phyloP scores from a whole-genome alignment of 2,888 invertebrate species.

The Andrena hattorfiana region DNA sequence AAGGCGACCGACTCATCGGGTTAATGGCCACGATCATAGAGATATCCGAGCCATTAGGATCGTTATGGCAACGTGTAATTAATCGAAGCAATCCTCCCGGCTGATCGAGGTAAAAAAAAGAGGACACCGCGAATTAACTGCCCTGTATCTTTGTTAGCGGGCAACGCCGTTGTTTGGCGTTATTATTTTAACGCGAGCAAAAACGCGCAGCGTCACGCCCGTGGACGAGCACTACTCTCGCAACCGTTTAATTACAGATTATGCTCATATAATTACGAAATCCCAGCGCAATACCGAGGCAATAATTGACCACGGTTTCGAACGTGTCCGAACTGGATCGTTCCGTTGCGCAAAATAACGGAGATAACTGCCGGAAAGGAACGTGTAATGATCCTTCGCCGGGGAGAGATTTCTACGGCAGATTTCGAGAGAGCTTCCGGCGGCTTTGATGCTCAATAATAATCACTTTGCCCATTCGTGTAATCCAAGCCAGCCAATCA shows the following conservation, averaged over 20 bases:
- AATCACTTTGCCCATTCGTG: background rate
- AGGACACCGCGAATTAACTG: background rate
- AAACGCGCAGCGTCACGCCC: background rate
- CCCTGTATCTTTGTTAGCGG: background rate
- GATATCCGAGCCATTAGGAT: constrained; percentile 43
- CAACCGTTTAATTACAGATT: constrained; percentile 49
- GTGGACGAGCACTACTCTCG: background rate
- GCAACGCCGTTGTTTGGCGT: background rate
- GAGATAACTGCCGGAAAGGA: constrained; percentile 71
- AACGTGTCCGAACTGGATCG: constrained; percentile 30
- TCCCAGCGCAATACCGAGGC: constrained; percentile 9
- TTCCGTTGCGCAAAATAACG: constrained; percentile 62
- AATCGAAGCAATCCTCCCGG: constrained; percentile 49
- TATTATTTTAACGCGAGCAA: background rate
- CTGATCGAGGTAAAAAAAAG: background rate
- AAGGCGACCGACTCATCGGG: constrained; percentile 28
- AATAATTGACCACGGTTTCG: constrained; percentile 27
- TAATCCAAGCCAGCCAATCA: background rate
- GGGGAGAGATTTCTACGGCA: constrained; percentile 30
- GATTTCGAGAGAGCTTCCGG: constrained; percentile 35
- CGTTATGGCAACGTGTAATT: constrained; percentile 55
- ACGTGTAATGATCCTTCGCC: constrained; percentile 30
- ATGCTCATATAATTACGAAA: constrained; percentile 46
- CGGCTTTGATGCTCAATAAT: background rate
- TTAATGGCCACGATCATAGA: constrained; percentile 59